Conservation (phyloP, 2,888 invertebrate species). For the Pristionchus fissidentatus region DNA sequence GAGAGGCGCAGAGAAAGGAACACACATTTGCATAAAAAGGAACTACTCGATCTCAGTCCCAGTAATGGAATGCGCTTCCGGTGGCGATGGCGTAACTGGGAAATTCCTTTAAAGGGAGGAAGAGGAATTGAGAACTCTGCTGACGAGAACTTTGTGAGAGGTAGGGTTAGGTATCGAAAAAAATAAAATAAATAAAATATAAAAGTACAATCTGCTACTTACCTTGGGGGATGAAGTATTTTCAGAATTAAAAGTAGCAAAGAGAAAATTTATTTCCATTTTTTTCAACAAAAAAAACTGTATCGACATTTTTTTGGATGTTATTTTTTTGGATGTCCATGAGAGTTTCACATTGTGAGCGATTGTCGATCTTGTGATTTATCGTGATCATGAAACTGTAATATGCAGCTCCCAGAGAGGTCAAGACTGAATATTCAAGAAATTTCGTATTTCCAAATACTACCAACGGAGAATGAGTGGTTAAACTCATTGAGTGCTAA, state of each 20-base stretch:
- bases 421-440: too few relatives aligned
- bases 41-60: background rate
- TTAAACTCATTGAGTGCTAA: too few relatives aligned
- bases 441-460: too few relatives aligned
- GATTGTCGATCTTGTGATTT: too few relatives aligned
- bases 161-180: too few relatives aligned
- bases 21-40: constrained; percentile 31
- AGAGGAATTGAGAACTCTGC: background rate
- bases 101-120: background rate
- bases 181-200: too few relatives aligned
- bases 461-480: too few relatives aligned
- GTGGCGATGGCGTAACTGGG: constrained; percentile 37
- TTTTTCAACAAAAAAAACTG: background rate
- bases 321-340: too few relatives aligned
- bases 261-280: background rate
- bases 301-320: too few relatives aligned
- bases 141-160: background rate
- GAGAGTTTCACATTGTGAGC: too few relatives aligned
- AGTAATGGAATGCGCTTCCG: constrained; percentile 35
- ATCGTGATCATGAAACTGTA: too few relatives aligned
- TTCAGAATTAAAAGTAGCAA: background rate
- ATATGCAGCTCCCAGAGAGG: too few relatives aligned
- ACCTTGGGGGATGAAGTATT: background rate
- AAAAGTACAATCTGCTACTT: background rate
- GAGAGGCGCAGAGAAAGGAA: background rate